Base-by-base conservation (phyloP, 2,888 invertebrate genomes). In the Lepidocyrtinus sp. region DNA sequence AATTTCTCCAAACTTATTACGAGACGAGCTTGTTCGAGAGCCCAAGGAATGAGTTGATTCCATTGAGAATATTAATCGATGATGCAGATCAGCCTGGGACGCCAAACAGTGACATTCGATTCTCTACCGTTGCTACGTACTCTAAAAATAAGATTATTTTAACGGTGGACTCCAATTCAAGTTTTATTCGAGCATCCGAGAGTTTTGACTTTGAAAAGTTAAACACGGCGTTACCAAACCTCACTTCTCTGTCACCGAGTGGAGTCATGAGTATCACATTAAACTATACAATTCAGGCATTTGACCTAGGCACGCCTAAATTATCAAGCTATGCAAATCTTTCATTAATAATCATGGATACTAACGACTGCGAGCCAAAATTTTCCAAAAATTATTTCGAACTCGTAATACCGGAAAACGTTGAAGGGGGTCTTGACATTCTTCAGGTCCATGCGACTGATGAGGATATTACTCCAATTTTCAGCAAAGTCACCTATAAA, bases 21-120 rank as follows among this genome's bases (percentile, higher is more conserved):
- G 95, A 95, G 87, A 93, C 94, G 0, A 91, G 94, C 50, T 89
- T 98, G 1, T 87, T 94, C 84, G 98, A 98, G 88, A 97, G 97
- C 88, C 92, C 94, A 87, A 87, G 88, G 0, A 91, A 92, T 74
- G 96, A 96, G 87, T 94, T 95, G 87, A 92, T 92, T 55, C 92
- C 93, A 0, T 88, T 96, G 0, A 90, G 92, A 64, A 90, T 96
- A 68, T 94, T 95, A 88, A 96, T 96, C 0, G 92, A 93, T 85
- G 96, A 96, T 89, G 91, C 92, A 55, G 96, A 96, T 90, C 90
- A 59, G 15, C 21, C 88, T 92, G 93, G 94, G 75, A 96, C 96
- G 0, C 93, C 92, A 87, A 96, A 97, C 88, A 95, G 95, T 87
- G 93, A 94, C 88, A 92, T 96, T 79, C 92, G 93, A 78, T 95